A percentile compares a stretch with the other conserved stretches of the same genome.
Conservation (phyloP, 2,888 invertebrate genomes). For the Philaethria dido region DNA sequence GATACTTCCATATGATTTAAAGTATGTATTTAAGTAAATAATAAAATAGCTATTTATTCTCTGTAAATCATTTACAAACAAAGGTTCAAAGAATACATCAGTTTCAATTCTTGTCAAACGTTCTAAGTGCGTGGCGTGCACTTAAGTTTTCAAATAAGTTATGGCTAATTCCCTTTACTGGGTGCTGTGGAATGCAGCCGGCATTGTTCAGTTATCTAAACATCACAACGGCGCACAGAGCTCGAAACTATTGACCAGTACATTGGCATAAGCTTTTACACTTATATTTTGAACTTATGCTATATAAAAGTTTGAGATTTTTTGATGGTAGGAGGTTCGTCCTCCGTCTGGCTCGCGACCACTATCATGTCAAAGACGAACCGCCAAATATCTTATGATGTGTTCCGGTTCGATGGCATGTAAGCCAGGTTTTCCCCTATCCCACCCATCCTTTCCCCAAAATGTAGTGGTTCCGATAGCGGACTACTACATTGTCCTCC, state of each 20-base stretch:
- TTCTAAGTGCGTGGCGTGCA: conserved; percentile 21
- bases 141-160: conserved; percentile 64
- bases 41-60: too few relatives aligned
- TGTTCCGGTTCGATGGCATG: too few relatives aligned
- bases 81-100: neutral
- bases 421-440: too few relatives aligned
- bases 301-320: neutral
- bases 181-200: conserved; percentile 66
- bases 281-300: conserved; percentile 3
- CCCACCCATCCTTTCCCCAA: too few relatives aligned
- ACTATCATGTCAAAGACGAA: too few relatives aligned
- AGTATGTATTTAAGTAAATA: too few relatives aligned
- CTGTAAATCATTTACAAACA: neutral
- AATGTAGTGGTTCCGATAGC: too few relatives aligned
- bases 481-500: too few relatives aligned
- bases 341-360: too few relatives aligned
- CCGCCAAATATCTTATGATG: too few relatives aligned
- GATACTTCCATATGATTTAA: too few relatives aligned
- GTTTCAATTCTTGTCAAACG: conserved; percentile 23
- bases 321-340: too few relatives aligned
- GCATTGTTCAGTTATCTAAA: conserved; percentile 73
- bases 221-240: conserved; percentile 51
- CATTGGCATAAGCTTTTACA: conserved; percentile 29
- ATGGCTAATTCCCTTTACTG: conserved; percentile 64
- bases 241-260: conserved; percentile 43